Evolutionary conservation across 2,113 vertebrate genomes (phyloP).

Genomic region (Tetrax tetrax): DNA sequence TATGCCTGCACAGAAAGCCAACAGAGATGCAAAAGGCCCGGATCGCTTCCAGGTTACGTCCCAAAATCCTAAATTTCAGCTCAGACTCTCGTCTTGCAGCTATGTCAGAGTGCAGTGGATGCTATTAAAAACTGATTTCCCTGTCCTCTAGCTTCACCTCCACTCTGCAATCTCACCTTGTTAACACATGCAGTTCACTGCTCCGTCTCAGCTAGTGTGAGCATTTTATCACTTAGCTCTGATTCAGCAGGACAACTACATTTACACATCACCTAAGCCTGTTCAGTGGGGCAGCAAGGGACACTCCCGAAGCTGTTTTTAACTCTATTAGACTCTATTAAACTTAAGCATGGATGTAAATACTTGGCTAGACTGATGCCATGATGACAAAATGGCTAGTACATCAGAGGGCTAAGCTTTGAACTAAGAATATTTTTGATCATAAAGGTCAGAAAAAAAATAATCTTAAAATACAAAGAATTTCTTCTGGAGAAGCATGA

Average conservation of each 20-base stretch:
- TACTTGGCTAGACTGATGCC: neutral
- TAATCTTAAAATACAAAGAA: neutral
- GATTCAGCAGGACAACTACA: conserved; percentile 58
- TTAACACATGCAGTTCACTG: conserved; percentile 49
- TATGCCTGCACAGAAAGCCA: neutral
- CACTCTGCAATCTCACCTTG: conserved; percentile 27
- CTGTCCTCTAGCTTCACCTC: conserved; percentile 19
- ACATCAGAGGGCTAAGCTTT: neutral
- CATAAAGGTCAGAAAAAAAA: neutral
- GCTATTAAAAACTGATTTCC: conserved; percentile 27
- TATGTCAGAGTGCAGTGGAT: neutral
- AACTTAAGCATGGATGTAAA: neutral
- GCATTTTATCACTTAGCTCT: conserved; percentile 31
- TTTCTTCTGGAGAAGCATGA: neutral
- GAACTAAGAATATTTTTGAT: neutral
- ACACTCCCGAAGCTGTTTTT: neutral
- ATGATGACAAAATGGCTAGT: neutral
- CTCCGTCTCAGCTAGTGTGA: neutral
- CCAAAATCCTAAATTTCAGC: neutral
- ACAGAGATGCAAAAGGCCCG: neutral
- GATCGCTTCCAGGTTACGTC: neutral
- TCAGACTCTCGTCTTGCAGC: neutral
- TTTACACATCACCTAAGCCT: neutral
- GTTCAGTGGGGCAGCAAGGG: neutral
- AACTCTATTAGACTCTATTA: conserved; percentile 4